These are phyloP conservation scores for Plectrocnemia conspersa DNA, from an alignment of 1,140 invertebrate genomes.

Conservation along the genomic window DNA sequence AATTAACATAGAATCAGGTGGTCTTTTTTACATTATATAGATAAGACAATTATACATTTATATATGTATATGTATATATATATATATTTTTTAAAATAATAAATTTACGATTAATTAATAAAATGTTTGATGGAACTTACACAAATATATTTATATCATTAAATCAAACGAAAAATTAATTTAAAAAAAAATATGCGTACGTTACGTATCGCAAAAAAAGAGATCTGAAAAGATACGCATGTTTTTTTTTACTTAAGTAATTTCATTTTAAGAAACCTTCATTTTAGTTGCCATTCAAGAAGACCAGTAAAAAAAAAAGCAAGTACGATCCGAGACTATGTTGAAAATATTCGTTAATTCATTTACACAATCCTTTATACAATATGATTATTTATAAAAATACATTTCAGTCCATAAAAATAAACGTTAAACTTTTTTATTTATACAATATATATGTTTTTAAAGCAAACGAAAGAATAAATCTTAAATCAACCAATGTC, in stretches of 20 bases:
- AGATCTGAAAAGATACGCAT: conserved; percentile 4
- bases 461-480: neutral
- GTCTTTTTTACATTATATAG: conserved; percentile 6
- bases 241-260: conserved; percentile 7
- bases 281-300: conserved; percentile 29
- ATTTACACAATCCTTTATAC: neutral
- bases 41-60: no score
- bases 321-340: neutral
- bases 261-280: conserved; percentile 1
- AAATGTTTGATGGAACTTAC: no score
- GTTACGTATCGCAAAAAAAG: no score
- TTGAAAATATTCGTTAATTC: neutral
- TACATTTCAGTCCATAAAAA: conserved; percentile 9
- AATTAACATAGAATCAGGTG: neutral
- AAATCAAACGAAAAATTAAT: neutral
- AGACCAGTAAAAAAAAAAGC: conserved; percentile 24
- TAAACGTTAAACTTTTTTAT: neutral
- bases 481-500: neutral
- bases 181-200: neutral
- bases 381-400: conserved; percentile 5
- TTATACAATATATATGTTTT: neutral
- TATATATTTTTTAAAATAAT: conserved; percentile 2
- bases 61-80: conserved; percentile 6
- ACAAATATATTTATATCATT: neutral
- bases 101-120: neutral